Evolutionary conservation across 2,888 invertebrate genomes (phyloP).

Genomic region (Drosophila meridiana): DNA sequence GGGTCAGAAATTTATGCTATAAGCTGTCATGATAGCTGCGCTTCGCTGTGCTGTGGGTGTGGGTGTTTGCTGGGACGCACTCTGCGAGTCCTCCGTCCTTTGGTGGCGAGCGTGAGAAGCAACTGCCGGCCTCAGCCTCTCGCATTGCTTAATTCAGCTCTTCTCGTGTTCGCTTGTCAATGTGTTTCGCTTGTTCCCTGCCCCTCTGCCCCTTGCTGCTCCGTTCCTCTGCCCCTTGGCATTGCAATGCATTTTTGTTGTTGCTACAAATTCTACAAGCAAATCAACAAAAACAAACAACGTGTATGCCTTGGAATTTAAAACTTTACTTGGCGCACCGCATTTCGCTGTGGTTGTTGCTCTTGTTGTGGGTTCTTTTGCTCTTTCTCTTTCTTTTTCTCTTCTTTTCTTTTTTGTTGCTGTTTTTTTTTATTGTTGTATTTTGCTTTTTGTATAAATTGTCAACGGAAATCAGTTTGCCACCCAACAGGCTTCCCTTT

Average conservation of each 20-base stretch:
- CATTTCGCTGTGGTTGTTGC: constrained; percentile 39
- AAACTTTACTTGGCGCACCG: constrained; percentile 61
- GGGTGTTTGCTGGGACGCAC: constrained; percentile 50
- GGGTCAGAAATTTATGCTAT: constrained; percentile 59
- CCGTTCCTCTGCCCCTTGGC: constrained; percentile 30
- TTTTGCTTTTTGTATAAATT: constrained; percentile 70
- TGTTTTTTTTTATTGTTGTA: constrained; percentile 28
- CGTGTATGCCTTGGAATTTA: constrained; percentile 77
- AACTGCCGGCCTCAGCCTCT: constrained; percentile 20
- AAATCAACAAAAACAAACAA: constrained; percentile 74
- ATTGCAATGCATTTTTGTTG: constrained; percentile 78
- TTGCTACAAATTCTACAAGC: constrained; percentile 77
- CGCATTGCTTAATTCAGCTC: constrained; percentile 27
- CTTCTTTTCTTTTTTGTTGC: constrained; percentile 11
- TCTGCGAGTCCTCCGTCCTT: constrained; percentile 58
- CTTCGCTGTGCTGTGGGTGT: constrained; percentile 58
- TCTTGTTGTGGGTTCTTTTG: constrained; percentile 28
- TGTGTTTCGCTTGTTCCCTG: constrained; percentile 55
- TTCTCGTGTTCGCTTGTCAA: constrained; percentile 66
- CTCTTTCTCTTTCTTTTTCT: not conserved
- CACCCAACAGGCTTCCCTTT: constrained; percentile 83
- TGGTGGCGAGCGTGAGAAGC: constrained; percentile 76
- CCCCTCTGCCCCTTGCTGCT: constrained; percentile 23
- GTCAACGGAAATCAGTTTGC: constrained; percentile 83
- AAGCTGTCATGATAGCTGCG: constrained; percentile 68